Base-by-base conservation (phyloP, 2,797 vertebrate species). In the Cynopterus sphinx region DNA sequence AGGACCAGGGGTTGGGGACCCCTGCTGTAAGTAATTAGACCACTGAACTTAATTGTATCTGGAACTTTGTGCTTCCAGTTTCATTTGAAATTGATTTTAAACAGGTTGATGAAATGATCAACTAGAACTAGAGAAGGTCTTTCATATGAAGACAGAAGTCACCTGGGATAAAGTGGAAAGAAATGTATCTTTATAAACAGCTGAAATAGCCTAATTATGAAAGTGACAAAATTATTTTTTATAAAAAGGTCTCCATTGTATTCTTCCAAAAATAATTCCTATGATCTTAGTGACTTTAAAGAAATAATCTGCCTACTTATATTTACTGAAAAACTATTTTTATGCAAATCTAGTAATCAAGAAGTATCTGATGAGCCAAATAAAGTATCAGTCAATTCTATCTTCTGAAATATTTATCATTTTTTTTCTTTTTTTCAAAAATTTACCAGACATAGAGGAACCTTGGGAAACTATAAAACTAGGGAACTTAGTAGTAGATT, bases 281-380 rank as follows among this genome's bases (percentile, higher is more conserved):
- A 57, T 10, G 57, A 67, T 59, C 51, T 92, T 71, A 31, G 74
- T 61, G 9, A 49, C 39, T 86, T 8, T 82, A 71, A 75, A 78
- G 31, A 94, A 86, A 88, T 63, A 81, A 36, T 53, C 41, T 87
- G 22, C 9, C 33, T 91, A 78, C 28, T 82, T 95, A 63, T 83
- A 91, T 19, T 92, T 94, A 88, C 22, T 74, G n/a, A 41, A 90
- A 87, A 91, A 43, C 17, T 79, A 79, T 94, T 92, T 95, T 90
- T 49, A 67, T 79, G 17, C n/a, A 79, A 88, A 55, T 68, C 39
- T 46, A 61, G 16, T 79, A 43, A 92, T 84, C 28, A 91, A 87
- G 73, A 89, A 94, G 36, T 43, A 75, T 73, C 65, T 55, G n/a
- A 71, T 77, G 87, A 91, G 13, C 71, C 36, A 85, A 85, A 75